Evolutionary conservation across 2,113 vertebrate species (phyloP), one percentile per base, ranked within the genome.

Genomic region (Triplophysa rosa): DNA sequence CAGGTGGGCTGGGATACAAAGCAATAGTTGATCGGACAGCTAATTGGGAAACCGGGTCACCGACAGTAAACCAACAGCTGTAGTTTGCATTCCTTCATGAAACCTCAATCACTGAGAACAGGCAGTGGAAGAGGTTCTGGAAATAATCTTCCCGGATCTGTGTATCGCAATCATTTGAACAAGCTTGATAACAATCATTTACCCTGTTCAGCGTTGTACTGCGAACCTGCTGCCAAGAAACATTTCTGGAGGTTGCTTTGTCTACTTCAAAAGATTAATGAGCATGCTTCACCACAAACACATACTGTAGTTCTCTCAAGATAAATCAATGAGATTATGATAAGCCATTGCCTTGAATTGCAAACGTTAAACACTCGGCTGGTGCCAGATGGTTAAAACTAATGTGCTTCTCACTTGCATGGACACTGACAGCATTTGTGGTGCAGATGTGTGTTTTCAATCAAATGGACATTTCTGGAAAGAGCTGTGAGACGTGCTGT

Each of bases 391-490:
- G 54, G 71, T 83, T 75, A 61, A 71, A 80, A 85, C 71, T 68
- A 77, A 82, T 85, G 76, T 66, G 40, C 62, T 80, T 76, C 49
- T 74, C 71, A 61, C 26, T 79, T 70, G 71, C 67, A 65, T 80
- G 82, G 82, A 86, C 83, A 82, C 66, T 79, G 78, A 78, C 74
- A 77, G 23, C 69, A 85, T 83, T 87, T 78, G 79, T 56, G 12
- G 49, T 82, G 40, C 82, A 84, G 79, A 86, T 86, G 85, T 84
- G 69, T 85, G 84, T 83, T 85, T 86, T 80, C 45, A 45, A 58
- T 78, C 54, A 80, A 62, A 74, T 8, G 7, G 19, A 19, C 6
- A 8, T 58, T 58, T 21, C 19, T n/a, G 54, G 19, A 19, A 58
- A 52, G 14, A 52, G 12, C 49, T 16, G 14, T n/a, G n/a, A n/a